A percentile compares a stretch with the other conserved stretches of the same genome.
Evolutionary conservation across 37 sponge, comb jelly and placozoan species (phyloP).

Genomic region (Crambe crambe): DNA sequence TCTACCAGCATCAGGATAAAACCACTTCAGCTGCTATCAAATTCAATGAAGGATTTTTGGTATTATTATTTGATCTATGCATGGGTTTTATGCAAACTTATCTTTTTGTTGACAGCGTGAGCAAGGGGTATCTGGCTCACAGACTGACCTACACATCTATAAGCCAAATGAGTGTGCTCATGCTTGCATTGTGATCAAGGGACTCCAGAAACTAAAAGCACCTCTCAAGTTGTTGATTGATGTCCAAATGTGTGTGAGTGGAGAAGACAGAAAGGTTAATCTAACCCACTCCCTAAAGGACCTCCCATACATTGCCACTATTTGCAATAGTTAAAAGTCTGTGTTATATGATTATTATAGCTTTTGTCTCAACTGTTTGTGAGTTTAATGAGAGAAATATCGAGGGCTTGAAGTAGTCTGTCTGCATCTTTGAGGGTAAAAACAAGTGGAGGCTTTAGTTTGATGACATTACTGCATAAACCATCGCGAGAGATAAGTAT

Average conservation of each 20-base stretch:
- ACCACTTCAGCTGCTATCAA: background rate
- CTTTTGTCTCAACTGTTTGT: background rate
- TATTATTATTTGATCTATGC: background rate
- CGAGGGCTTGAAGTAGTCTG: slow-evolving; percentile 52
- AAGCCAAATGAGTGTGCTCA: background rate
- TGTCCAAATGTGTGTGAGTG: background rate
- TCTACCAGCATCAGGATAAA: slow-evolving; percentile 19
- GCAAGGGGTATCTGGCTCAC: background rate
- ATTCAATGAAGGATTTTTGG: background rate
- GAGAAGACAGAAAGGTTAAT: background rate
- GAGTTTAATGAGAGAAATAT: background rate
- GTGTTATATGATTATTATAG: no score
- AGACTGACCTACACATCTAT: background rate
- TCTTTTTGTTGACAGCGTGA: background rate
- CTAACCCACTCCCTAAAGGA: background rate
- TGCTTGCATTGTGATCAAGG: background rate
- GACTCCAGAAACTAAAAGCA: background rate
- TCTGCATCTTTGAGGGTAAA: slow-evolving; percentile 79
- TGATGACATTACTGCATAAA: slow-evolving; percentile 80
- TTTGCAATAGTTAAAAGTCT: no score
- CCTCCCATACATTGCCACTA: background rate
- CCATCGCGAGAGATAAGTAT: slow-evolving; percentile 85
- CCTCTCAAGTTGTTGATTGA: background rate
- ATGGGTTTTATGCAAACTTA: background rate
- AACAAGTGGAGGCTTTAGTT: slow-evolving; percentile 88